Conservation (phyloP, 2,113 vertebrate species). For the Eulemur macaco region DNA sequence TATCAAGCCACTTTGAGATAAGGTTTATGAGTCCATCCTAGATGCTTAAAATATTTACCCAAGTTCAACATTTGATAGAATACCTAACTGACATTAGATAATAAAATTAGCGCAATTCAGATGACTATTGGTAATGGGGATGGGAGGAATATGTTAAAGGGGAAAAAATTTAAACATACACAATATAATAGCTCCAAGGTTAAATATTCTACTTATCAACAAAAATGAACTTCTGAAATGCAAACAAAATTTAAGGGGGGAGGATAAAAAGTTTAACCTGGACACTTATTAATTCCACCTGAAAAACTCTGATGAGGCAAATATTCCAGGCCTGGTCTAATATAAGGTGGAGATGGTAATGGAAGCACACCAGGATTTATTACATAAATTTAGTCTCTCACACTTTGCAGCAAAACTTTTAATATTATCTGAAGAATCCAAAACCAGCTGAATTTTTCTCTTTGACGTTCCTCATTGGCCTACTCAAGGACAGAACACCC, state of each 20-base stretch:
- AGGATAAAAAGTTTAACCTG: background rate
- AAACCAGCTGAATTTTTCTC: background rate
- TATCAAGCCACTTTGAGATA: background rate
- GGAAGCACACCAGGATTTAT: background rate
- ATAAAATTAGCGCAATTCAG: background rate
- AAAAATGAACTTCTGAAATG: background rate
- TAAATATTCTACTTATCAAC: background rate
- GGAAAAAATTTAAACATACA: background rate
- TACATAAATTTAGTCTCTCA: background rate
- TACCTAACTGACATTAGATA: background rate
- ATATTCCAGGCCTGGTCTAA: background rate
- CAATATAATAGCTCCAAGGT: background rate
- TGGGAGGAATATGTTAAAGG: background rate
- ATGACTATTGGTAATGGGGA: background rate
- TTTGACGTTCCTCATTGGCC: background rate
- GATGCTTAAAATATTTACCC: constrained; percentile 30
- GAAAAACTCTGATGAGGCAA: background rate
- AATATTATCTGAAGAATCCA: background rate
- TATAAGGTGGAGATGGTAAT: background rate
- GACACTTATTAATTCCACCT: background rate
- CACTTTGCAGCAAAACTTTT: background rate
- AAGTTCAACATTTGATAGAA: background rate
- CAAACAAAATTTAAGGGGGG: background rate
- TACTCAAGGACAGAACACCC: background rate
- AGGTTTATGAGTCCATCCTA: background rate